Base-by-base conservation (phyloP, 2,888 invertebrate genomes). In the Lycocerus yunnanus region DNA sequence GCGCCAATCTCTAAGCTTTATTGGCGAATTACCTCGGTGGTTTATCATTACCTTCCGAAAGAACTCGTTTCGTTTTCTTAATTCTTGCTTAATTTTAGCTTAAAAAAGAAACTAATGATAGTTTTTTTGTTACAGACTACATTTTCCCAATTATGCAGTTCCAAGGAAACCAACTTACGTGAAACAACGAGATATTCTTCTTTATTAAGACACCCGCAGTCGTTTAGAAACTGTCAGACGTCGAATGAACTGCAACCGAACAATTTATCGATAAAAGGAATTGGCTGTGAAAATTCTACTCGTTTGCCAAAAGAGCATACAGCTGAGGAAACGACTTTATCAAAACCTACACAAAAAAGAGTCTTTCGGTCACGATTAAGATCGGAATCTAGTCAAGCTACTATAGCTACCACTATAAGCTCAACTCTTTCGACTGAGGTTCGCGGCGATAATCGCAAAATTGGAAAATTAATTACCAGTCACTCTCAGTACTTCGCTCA, bases 111-210 rank as follows among this genome's bases (percentile, higher is more conserved):
- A 43, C 3, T 60, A 60, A 60, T 60, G 15, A 13, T 0, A 18
- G 1, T 75, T 73, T 74, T 78, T 78, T 78, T 79, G 73, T 85
- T 85, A 72, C 84, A 88, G 88, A 83, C 84, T 66, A 88, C 88
- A 81, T 83, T 88, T 73, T 85, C 87, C 3, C 87, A 88, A 73
- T 83, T 86, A 27, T 88, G 87, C 79, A 83, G 82, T 67, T 74
- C 85, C 67, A 82, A 84, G 71, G 81, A 83, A 71, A 76, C 76
- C 68, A 69, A 73, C 67, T 76, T 77, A 66, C 59, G 67, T 20
- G 78, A 75, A 18, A 71, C 65, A 20, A 79, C 79, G 14, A 78
- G 69, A 67, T 80, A 80, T 43, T 79, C 80, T 9, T 77, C 76
- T 18, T 74, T 80, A 13, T 81, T 79, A 72, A 81, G 81, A 68